A percentile compares a stretch with the other conserved stretches of the same genome.
These are phyloP conservation scores for Spisula subtruncata DNA, from an alignment of 2,888 invertebrate species.

Conservation along the genomic window DNA sequence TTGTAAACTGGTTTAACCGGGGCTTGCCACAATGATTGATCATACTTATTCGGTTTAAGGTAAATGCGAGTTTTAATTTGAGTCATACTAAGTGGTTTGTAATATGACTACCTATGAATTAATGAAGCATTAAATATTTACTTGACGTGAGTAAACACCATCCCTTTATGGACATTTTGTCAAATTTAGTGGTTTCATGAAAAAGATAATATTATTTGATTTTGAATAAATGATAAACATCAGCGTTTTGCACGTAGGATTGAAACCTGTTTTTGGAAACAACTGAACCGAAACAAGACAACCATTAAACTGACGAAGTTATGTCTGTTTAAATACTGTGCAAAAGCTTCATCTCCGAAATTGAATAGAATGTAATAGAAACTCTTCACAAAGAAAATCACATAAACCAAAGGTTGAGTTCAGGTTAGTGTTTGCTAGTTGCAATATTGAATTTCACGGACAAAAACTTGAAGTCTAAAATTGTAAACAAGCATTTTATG, in stretches of 20 bases:
- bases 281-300: background rate
- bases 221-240: background rate
- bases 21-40: background rate
- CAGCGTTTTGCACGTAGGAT: background rate
- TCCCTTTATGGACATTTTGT: background rate
- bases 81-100: background rate
- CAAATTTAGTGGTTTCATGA: background rate
- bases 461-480: no score
- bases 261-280: background rate
- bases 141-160: background rate
- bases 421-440: no score
- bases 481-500: no score
- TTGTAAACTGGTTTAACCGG: no score
- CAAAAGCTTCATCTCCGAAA: background rate
- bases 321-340: slow-evolving; percentile 1
- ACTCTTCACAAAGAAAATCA: background rate
- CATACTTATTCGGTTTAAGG: background rate
- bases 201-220: background rate
- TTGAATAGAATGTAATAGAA: background rate
- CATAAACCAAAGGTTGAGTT: no score
- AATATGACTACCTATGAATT: background rate
- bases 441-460: no score
- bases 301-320: background rate
- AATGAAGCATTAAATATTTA: background rate
- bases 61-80: background rate